phyloP scores from a whole-genome alignment of 1,140 invertebrate species.

The Panagrolaimus sp. region DNA sequence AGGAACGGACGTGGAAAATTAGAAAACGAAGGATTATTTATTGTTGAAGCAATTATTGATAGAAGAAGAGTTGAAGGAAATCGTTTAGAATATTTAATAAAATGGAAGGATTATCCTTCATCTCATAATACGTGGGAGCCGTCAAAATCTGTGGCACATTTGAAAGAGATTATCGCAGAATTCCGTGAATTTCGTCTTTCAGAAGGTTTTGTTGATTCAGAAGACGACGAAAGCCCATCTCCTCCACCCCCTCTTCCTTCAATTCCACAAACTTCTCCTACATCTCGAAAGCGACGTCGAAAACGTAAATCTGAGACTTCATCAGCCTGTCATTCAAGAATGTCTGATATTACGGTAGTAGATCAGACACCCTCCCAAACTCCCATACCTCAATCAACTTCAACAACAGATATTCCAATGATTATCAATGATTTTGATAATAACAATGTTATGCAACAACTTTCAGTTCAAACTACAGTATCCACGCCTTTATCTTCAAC shows the following conservation, averaged over 20 bases:
- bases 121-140: slow-evolving; percentile 8
- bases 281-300: not conserved
- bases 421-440: too few species aligned
- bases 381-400: too few species aligned
- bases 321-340: not conserved
- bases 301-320: slow-evolving; percentile 7
- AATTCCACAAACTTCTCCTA: too few species aligned
- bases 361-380: too few species aligned
- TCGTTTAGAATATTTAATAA: not conserved
- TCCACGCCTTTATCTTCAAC: too few species aligned
- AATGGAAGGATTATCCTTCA: slow-evolving; percentile 12
- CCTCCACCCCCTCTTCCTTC: not conserved
- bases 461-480: too few species aligned
- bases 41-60: slow-evolving; percentile 3
- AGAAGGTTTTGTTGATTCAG: slow-evolving; percentile 5
- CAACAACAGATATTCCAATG: too few species aligned
- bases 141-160: not conserved
- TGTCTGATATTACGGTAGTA: not conserved
- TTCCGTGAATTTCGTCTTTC: slow-evolving; percentile 1
- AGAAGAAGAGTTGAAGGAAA: not conserved
- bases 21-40: not conserved
- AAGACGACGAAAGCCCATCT: not conserved
- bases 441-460: too few species aligned
- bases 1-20: not conserved
- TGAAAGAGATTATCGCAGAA: not conserved